Percentiles rank a stretch among this genome's conserved stretches.
Conservation (phyloP, 2,888 invertebrate genomes). For the Diarsia rubi region DNA sequence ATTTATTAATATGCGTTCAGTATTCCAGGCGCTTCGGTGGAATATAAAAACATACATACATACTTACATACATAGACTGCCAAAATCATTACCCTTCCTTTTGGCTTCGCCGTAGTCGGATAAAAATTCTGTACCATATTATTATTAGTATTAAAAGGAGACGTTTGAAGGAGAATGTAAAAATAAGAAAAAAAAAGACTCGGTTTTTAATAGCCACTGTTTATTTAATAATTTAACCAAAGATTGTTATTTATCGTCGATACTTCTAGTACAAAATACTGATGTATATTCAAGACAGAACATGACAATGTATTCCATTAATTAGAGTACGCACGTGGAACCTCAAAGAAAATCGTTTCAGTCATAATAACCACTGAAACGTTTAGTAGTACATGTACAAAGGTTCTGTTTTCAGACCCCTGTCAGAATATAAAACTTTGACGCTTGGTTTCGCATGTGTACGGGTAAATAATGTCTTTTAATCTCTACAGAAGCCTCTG, state of each 20-base stretch:
- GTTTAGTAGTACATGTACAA: constrained; percentile 75
- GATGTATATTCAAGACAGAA: constrained; percentile 29
- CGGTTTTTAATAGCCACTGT: no score
- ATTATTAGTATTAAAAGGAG: no score
- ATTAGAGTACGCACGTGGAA: constrained; percentile 58
- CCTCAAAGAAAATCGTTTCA: constrained; percentile 68
- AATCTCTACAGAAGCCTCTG: constrained; percentile 83
- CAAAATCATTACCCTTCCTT: no score
- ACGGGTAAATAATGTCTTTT: constrained; percentile 88
- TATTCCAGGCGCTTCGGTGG: no score
- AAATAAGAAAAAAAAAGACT: no score
- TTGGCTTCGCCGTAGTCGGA: no score
- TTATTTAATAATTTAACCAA: neutral
- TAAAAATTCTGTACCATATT: no score
- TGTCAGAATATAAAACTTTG: constrained; percentile 87
- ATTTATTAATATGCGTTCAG: no score
- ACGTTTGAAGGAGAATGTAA: no score
- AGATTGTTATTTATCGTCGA: neutral
- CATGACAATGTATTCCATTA: constrained; percentile 50
- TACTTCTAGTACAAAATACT: neutral
- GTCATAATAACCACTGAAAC: constrained; percentile 74
- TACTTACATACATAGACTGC: no score
- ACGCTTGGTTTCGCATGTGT: constrained; percentile 82
- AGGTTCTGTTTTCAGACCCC: constrained; percentile 78
- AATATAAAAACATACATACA: no score